A percentile compares a stretch with the other conserved stretches of the same genome.
phyloP scores from a whole-genome alignment of 2,888 invertebrate genomes.

The Epirrita christyi region DNA sequence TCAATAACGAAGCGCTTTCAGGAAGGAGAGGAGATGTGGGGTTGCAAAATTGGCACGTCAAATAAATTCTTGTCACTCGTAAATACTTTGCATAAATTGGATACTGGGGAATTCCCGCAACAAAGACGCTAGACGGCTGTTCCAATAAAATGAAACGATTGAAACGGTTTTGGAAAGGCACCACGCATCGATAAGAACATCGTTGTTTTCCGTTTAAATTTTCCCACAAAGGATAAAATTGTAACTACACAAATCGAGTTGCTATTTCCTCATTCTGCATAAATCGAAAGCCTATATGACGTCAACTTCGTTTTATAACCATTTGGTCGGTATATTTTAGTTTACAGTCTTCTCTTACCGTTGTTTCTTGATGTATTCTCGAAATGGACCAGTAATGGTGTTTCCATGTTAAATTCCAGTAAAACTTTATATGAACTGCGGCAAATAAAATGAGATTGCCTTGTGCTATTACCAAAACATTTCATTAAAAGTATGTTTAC shows the following conservation, averaged over 20 bases:
- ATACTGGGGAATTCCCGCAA: constrained; percentile 72
- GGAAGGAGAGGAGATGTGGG: constrained; percentile 56
- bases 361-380: constrained; percentile 30
- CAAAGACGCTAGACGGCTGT: constrained; percentile 73
- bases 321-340: constrained; percentile 39
- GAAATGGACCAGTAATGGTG: constrained; percentile 17
- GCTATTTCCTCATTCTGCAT: constrained; percentile 53
- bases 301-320: constrained; percentile 44
- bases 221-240: constrained; percentile 43
- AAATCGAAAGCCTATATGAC: constrained; percentile 51
- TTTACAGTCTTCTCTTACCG: constrained; percentile 34
- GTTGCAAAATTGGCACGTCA: constrained; percentile 72
- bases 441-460: constrained; percentile 6
- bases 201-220: constrained; percentile 55
- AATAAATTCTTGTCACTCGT: constrained; percentile 79
- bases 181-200: constrained; percentile 51
- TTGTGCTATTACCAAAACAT: constrained; percentile 18
- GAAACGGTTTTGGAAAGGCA: constrained; percentile 73
- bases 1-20: constrained; percentile 57
- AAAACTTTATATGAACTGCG: constrained; percentile 7
- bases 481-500: constrained; percentile 24
- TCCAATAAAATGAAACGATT: constrained; percentile 77
- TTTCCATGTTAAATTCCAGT: constrained; percentile 12
- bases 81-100: constrained; percentile 81
- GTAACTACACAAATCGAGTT: constrained; percentile 56